phyloP scores from a whole-genome alignment of 2,113 vertebrate species.

The Plecotus auritus region DNA sequence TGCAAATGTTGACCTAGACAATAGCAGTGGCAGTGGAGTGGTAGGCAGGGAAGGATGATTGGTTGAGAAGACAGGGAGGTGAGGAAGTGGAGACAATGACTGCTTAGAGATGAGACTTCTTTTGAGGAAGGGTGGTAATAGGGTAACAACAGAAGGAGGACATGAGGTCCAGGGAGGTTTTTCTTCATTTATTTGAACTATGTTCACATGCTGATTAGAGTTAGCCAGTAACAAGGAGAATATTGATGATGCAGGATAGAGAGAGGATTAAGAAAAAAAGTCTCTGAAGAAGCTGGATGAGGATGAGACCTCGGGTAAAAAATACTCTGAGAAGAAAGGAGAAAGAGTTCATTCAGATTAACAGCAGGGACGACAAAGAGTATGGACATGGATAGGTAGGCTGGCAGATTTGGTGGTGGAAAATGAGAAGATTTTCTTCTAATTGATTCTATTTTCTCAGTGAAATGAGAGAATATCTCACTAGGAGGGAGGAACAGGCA shows the following conservation, averaged over 20 bases:
- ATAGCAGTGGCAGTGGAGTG: neutral
- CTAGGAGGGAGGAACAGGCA: neutral
- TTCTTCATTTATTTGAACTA: neutral
- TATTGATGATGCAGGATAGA: neutral
- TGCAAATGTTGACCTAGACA: neutral
- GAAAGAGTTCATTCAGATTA: neutral
- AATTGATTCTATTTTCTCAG: neutral
- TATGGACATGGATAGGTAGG: neutral
- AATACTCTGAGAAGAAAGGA: neutral
- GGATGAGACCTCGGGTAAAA: neutral
- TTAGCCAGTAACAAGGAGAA: neutral
- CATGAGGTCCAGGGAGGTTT: neutral
- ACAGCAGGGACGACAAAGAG: neutral
- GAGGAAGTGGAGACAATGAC: neutral
- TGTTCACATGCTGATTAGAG: neutral
- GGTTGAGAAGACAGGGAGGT: neutral
- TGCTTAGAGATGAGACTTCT: neutral
- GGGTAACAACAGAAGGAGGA: neutral
- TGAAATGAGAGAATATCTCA: neutral
- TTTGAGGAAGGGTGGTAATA: neutral
- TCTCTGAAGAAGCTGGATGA: neutral
- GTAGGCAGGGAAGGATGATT: neutral
- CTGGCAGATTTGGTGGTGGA: neutral
- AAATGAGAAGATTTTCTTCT: neutral
- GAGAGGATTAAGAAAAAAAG: neutral